Conservation (phyloP, 2,888 invertebrate genomes). For the Harpalus rufipes region DNA sequence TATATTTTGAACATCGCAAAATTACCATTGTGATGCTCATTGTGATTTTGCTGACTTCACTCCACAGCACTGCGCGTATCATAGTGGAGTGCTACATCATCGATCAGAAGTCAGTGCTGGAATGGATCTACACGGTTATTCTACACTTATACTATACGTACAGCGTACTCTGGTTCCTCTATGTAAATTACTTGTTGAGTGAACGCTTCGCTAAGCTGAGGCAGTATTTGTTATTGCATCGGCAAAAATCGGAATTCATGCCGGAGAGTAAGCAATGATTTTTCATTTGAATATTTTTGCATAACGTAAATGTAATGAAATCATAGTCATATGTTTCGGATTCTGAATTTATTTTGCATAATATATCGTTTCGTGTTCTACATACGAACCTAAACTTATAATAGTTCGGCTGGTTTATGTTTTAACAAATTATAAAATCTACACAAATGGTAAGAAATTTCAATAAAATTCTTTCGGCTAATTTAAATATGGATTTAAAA, state of each 20-base stretch:
- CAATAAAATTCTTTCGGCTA: no score
- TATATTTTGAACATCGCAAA: neutral
- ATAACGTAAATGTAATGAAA: neutral
- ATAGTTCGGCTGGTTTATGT: no score
- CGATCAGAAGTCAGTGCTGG: neutral
- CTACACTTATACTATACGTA: constrained; percentile 28
- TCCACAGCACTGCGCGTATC: constrained; percentile 10
- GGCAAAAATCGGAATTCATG: constrained; percentile 6
- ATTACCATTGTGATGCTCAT: neutral
- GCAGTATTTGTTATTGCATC: constrained; percentile 36
- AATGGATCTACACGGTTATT: neutral
- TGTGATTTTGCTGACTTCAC: constrained; percentile 8
- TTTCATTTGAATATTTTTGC: constrained; percentile 29
- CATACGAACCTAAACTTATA: no score
- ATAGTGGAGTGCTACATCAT: constrained; percentile 9
- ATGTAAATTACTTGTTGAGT: constrained; percentile 41
- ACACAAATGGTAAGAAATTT: no score
- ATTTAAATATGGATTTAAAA: no score
- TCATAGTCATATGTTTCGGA: neutral
- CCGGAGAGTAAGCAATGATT: constrained; percentile 22
- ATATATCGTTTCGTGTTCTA: no score
- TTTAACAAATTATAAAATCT: no score
- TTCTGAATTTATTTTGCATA: neutral
- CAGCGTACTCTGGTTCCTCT: constrained; percentile 28
- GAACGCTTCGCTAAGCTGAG: constrained; percentile 14